Evolutionary conservation across 2,113 vertebrate genomes (phyloP).

Genomic region (Erpornis zantholeuca): DNA sequence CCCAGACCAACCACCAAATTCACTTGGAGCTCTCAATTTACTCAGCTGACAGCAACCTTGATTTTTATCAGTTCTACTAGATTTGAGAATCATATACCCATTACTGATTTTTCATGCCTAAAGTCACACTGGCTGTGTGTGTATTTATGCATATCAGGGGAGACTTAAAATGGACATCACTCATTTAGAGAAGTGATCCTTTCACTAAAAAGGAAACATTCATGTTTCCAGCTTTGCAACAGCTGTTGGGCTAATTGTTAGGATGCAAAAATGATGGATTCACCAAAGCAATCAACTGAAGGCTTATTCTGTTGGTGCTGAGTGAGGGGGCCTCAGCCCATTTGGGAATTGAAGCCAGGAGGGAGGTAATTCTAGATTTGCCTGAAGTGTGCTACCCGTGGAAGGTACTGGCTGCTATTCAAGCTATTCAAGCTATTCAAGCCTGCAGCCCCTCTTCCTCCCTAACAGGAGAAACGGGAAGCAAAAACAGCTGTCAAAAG

Average conservation of each 20-base stretch:
- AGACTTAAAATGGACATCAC: conserved; percentile 36
- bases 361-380: conserved; percentile 45
- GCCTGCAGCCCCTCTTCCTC: conserved; percentile 15
- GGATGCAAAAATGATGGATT: conserved; percentile 59
- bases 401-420: conserved; percentile 42
- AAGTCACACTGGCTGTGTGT: conserved; percentile 1
- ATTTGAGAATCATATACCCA: conserved; percentile 63
- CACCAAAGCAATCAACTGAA: conserved; percentile 54
- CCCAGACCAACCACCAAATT: conserved; percentile 37
- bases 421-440: conserved; percentile 22
- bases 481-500: conserved; percentile 68
- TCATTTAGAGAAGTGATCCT: conserved; percentile 48
- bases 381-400: conserved; percentile 22
- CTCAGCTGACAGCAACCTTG: conserved; percentile 69
- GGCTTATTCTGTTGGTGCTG: conserved; percentile 7
- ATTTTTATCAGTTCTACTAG: conserved; percentile 70
- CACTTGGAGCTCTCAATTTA: conserved; percentile 67
- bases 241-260: conserved; percentile 70
- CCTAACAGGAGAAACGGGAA: conserved; percentile 16
- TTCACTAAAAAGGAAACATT: conserved; percentile 61
- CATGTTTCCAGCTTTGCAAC: conserved; percentile 36
- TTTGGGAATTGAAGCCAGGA: not conserved
- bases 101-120: conserved; percentile 62
- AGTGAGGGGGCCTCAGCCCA: not conserved
- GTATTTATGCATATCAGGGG: conserved; percentile 12